Base-by-base conservation (phyloP, 2,888 invertebrate genomes). In the Alitta virens region DNA sequence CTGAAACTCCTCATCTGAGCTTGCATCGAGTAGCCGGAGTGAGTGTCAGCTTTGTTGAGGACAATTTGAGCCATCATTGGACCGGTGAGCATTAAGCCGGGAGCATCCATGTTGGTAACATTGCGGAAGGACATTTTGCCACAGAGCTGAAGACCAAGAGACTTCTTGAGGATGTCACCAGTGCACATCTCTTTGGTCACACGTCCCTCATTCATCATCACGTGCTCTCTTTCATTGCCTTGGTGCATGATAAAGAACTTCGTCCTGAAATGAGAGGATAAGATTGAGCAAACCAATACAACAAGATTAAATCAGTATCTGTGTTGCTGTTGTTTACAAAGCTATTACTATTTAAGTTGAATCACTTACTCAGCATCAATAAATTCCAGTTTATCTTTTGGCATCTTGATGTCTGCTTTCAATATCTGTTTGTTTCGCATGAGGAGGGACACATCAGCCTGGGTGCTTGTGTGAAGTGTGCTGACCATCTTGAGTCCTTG, bases 111-210 rank as follows among this genome's bases (percentile, higher is more conserved):
- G 25, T 59, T 57, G 88, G 86, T 0, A 88, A 88, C 74, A 89
- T 89, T 85, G 88, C 83, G 69, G 62, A 75, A 74, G n/a, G 72
- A 70, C 74, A 91, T 89, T 60, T 91, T 87, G 0, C 89, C 87
- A 76, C 94, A 94, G 51, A 94, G 83, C 84, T 92, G 91, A 57
- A 95, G 85, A 0, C 94, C 95, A 18, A 92, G 86, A 0, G 91
- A 87, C 66, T 87, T 87, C 71, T 91, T 91, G 50, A 93, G 38
- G 2, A 67, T 63, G 16, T 73, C 65, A 12, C 81, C 77, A 0
- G 78, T 75, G 68, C 84, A 84, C 5, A 72, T 66, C 2, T 74
- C 67, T 0, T 84, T 68, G 14, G 87, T 86, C 55, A 87, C 86
- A 53, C 87, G 85, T 68, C 87, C 87, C 68, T 85, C 84, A 65